Conservation (phyloP, 1,140 invertebrate genomes). For the Drosophila repleta region DNA sequence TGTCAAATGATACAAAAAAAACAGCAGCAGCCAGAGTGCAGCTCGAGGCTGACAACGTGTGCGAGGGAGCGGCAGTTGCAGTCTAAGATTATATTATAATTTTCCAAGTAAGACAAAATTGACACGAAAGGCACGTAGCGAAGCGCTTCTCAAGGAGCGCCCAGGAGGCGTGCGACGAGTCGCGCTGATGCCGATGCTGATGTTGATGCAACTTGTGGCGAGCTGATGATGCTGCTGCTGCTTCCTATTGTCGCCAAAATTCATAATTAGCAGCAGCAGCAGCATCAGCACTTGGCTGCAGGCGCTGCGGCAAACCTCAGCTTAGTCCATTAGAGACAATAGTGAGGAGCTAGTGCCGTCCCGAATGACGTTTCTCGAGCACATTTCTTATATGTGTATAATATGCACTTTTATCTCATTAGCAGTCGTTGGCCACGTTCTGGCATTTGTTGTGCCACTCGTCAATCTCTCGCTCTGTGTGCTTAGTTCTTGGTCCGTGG, state of each 20-base stretch:
- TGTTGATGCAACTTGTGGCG: slow-evolving; percentile 30
- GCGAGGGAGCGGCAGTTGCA: no score
- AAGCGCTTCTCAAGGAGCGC: slow-evolving; percentile 50
- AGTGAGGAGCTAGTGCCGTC: slow-evolving; percentile 1
- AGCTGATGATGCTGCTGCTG: not conserved
- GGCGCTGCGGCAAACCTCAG: slow-evolving; percentile 55
- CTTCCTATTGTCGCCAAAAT: slow-evolving; percentile 69
- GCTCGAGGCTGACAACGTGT: slow-evolving; percentile 20
- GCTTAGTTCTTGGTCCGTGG: slow-evolving; percentile 9
- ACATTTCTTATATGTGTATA: not conserved
- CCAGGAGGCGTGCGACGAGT: slow-evolving; percentile 13
- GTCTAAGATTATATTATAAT: slow-evolving; percentile 76
- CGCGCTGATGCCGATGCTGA: not conserved
- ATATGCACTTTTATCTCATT: slow-evolving; percentile 30
- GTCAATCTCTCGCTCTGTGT: not conserved
- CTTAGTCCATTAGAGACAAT: not conserved
- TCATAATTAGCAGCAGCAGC: slow-evolving; percentile 74
- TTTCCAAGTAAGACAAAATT: slow-evolving; percentile 78
- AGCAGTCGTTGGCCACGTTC: slow-evolving; percentile 33
- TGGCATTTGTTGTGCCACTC: slow-evolving; percentile 12
- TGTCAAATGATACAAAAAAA: slow-evolving; percentile 49
- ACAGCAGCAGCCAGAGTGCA: slow-evolving; percentile 9
- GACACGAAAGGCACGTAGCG: slow-evolving; percentile 81
- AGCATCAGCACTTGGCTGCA: slow-evolving; percentile 47
- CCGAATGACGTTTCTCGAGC: not conserved